Base-by-base conservation (phyloP, 2,797 vertebrate species). In the Bradypus variegatus region DNA sequence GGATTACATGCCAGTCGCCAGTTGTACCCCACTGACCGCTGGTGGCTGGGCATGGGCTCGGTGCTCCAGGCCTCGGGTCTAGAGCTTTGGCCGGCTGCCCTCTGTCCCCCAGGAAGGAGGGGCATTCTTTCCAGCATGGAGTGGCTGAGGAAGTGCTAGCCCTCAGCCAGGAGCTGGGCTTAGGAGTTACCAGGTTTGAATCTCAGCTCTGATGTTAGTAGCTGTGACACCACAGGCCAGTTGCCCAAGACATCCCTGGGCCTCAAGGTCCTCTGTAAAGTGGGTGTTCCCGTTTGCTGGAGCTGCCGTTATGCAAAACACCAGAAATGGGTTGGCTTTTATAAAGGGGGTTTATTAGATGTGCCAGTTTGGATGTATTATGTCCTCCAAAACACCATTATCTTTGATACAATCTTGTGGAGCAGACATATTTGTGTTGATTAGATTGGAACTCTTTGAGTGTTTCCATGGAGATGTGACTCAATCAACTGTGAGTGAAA, bases 1-100 rank as follows among this genome's bases (percentile, higher is more conserved):
- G 76, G 83, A 36, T 64, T 60, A 58, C 36, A 50, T 2, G 33
- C 36, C 25, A 38, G 23, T 14, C 36, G 53, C 36, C 25, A 38
- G 23, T 14, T 33, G 53, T 23, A 31, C 55, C 29, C 36, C 58
- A 12, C 18, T 41, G 41, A 7, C 36, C 8, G 0, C 18, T 29
- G 19, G 0, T 0, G 2, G 23, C n/a, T 14, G 11, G 38, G n/a
- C 25, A 36, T 62, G 70, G 41, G 65, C 36, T 76, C 11, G 3
- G 3, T 58, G 48, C 64, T 53, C 18, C 50, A 55, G 70, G 25
- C 15, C 58, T 65, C 48, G 36, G 64, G 27, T 53, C 80, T 79
- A 70, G 58, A 79, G 36, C 50, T 58, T n/a, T 48, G 75, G 48
- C 58, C 67, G 36, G 45, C 55, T 88, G 88, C 82, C 25, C 38